phyloP scores from a whole-genome alignment of 1,140 invertebrate genomes.

The Scaptomyza hsui region DNA sequence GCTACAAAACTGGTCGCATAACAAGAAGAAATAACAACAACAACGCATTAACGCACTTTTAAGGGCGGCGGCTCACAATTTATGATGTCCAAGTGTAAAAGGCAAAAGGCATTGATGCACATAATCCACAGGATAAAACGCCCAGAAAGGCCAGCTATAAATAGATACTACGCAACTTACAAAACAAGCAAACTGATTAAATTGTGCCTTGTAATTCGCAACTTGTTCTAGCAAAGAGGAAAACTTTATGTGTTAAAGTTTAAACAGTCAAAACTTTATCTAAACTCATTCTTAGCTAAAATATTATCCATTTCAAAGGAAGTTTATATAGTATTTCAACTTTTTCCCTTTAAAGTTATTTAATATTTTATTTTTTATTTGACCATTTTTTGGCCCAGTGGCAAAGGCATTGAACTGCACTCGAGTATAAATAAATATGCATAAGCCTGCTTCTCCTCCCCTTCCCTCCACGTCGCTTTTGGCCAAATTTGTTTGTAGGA shows the following conservation, averaged over 20 bases:
- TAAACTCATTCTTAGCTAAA: too few species aligned
- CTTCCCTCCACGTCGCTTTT: not conserved
- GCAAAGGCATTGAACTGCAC: constrained; percentile 52
- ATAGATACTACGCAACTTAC: too few species aligned
- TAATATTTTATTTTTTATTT: not conserved
- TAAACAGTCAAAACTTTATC: not conserved
- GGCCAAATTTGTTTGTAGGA: constrained; percentile 26
- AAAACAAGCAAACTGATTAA: not conserved
- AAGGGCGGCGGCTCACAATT: constrained; percentile 7
- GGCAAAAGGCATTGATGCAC: constrained; percentile 23
- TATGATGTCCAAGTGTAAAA: constrained; percentile 6
- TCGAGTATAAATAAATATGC: not conserved
- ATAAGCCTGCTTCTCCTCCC: not conserved
- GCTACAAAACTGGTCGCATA: constrained; percentile 5
- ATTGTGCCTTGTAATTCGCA: not conserved
- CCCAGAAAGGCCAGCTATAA: constrained; percentile 14
- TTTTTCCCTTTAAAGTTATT: constrained; percentile 13
- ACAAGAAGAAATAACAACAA: not conserved
- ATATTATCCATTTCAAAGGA: not conserved
- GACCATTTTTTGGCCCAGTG: constrained; percentile 4
- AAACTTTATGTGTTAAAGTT: too few species aligned
- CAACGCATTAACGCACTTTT: constrained; percentile 30
- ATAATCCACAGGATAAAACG: constrained; percentile 19
- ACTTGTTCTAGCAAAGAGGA: not conserved
- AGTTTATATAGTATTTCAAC: not conserved